phyloP scores from a whole-genome alignment of 92 coral and sea anemone genomes.

The Montipora capitata region DNA sequence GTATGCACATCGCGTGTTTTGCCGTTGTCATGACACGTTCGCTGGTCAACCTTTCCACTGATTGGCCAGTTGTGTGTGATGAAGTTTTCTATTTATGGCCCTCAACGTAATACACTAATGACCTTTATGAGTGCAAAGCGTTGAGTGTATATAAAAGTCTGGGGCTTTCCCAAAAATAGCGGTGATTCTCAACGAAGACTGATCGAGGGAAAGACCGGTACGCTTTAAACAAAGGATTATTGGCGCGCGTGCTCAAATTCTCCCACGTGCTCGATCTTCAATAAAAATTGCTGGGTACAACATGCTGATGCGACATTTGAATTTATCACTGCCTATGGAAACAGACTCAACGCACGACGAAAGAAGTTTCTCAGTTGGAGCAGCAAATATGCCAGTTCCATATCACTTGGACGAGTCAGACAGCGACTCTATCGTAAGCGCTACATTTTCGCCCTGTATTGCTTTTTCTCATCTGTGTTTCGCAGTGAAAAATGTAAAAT shows the following conservation, averaged over 20 bases:
- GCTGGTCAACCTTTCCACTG: not conserved
- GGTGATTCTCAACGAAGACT: slow-evolving; percentile 46
- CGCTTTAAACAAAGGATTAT: slow-evolving; percentile 23
- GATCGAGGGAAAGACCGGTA: slow-evolving; percentile 12
- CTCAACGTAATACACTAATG: not conserved
- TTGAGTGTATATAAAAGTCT: slow-evolving; percentile 44
- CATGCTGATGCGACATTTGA: slow-evolving; percentile 45
- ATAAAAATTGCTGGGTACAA: not conserved
- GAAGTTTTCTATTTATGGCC: no score
- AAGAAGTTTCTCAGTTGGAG: slow-evolving; percentile 36
- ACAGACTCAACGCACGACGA: slow-evolving; percentile 48
- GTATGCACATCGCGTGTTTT: no score
- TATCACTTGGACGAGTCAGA: slow-evolving; percentile 84
- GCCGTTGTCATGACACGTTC: no score
- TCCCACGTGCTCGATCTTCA: slow-evolving; percentile 31
- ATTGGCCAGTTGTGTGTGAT: slow-evolving; percentile 25
- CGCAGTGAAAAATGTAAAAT: not conserved
- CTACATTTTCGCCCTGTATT: not conserved
- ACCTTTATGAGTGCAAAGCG: not conserved
- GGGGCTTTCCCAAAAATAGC: slow-evolving; percentile 87
- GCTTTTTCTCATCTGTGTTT: not conserved
- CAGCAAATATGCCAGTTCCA: slow-evolving; percentile 87
- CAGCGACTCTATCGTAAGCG: slow-evolving; percentile 89
- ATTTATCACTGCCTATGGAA: slow-evolving; percentile 50
- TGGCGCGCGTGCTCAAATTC: slow-evolving; percentile 40